Conservation (phyloP, 2,888 invertebrate genomes). For the Actias luna region DNA sequence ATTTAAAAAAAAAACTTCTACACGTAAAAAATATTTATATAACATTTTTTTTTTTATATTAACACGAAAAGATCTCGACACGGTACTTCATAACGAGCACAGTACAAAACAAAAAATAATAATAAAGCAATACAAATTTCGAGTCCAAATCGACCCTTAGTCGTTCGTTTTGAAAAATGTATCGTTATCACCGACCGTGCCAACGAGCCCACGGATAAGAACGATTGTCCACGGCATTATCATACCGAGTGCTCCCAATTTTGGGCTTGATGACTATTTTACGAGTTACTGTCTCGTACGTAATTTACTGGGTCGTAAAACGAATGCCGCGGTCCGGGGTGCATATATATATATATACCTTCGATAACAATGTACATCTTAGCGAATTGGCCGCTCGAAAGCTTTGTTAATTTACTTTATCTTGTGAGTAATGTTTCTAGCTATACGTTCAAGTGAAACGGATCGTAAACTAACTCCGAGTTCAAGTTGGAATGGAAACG, state of each 20-base stretch:
- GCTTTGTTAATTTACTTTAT: slow-evolving; percentile 11
- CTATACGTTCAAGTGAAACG: background rate
- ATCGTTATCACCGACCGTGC: background rate
- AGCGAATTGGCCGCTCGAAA: slow-evolving; percentile 5
- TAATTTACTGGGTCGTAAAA: slow-evolving; percentile 72
- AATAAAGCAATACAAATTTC: background rate
- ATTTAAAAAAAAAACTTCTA: no score
- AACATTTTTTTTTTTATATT: no score
- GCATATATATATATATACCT: slow-evolving; percentile 22
- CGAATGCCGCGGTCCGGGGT: slow-evolving; percentile 35
- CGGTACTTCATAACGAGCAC: no score
- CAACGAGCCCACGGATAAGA: slow-evolving; percentile 48
- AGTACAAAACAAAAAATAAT: background rate
- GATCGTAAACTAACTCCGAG: background rate
- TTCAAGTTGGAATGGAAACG: background rate
- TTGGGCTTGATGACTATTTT: slow-evolving; percentile 74
- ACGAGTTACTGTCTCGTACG: slow-evolving; percentile 68
- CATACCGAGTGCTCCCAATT: slow-evolving; percentile 75
- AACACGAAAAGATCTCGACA: no score
- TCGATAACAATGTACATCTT: slow-evolving; percentile 46
- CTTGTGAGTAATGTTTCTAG: background rate
- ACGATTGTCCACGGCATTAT: slow-evolving; percentile 67
- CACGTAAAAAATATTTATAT: no score
- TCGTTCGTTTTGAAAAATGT: background rate
- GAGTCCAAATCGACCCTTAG: background rate